Evolutionary conservation across 2,888 invertebrate genomes (phyloP).

Genomic region (Exocentrus adspersus): DNA sequence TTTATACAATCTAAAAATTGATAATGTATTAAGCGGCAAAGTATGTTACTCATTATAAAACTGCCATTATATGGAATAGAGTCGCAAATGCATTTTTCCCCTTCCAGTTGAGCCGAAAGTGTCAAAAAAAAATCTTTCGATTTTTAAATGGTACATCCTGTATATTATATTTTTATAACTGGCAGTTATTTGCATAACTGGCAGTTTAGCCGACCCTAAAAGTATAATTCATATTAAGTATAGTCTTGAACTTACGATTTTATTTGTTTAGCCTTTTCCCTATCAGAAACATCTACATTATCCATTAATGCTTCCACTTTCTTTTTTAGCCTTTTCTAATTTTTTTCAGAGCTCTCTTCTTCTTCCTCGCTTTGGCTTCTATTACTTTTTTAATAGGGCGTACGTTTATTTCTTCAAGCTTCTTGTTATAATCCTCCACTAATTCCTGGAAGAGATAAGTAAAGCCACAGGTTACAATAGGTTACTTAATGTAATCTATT

Average conservation of each 20-base stretch:
- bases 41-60: too few relatives aligned
- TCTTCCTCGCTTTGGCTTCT: constrained; percentile 98
- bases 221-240: too few relatives aligned
- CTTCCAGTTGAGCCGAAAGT: too few relatives aligned
- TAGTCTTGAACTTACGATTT: constrained; percentile 72
- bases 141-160: too few relatives aligned
- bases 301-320: constrained; percentile 95
- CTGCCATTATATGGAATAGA: too few relatives aligned
- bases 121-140: too few relatives aligned
- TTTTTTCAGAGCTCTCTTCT: constrained; percentile 85
- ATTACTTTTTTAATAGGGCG: constrained; percentile 97
- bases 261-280: constrained; percentile 93
- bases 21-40: constrained; percentile 18
- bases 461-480: too few relatives aligned
- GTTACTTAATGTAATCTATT: too few relatives aligned
- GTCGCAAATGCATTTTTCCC: too few relatives aligned
- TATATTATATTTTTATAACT: too few relatives aligned
- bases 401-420: constrained; percentile 87
- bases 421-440: constrained; percentile 85
- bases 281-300: constrained; percentile 86
- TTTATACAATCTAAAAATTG: constrained; percentile 80
- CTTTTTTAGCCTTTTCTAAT: constrained; percentile 94
- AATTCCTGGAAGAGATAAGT: constrained; percentile 68
- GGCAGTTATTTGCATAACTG: too few relatives aligned
- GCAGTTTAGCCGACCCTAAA: too few relatives aligned